Base-by-base conservation (phyloP, 1,140 invertebrate genomes). In the Cotesia typhae region DNA sequence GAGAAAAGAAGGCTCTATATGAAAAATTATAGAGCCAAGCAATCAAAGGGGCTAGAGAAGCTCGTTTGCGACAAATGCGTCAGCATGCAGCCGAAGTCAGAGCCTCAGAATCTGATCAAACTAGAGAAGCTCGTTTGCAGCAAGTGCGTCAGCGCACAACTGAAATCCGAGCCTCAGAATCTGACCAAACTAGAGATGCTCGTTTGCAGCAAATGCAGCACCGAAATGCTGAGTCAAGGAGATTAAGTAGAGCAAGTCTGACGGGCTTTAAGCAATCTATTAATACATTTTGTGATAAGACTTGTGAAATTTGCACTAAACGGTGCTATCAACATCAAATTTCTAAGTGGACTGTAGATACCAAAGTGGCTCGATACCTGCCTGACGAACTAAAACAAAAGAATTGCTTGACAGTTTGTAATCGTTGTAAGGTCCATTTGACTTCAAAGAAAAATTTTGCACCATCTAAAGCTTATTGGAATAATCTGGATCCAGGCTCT, bases 391-490 rank as follows among this genome's bases (percentile, higher is more conserved):
- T 68, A 41, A 53, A 1, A 7, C 17, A 55, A 6, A 55, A 57
- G 3, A 28, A 53, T 55, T 1, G 12, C 1, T 57, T 68, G 4
- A 0, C 59, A 0, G 6, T 68, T 52, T 57, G 67, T 37, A 5
- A 55, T 3, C 67, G 67, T 0, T 68, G 67, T 2, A 68, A 68
- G 1, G 35, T 0, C 0, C 67, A 68, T 57, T n/a, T 57, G 20
- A 57, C 0, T 35, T 47, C n/a, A 1, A 28, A n/a, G 53, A 68
- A 68, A 3, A 35, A 1, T 1, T 0, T 57, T 4, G 20, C 35
- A 12, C 67, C 67, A 37, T 60, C 55, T n/a, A 70, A 60, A 4
- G 0, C 67, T 4, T 70, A 70, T 17, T 70, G 37, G 67, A 70
- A 70, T n/a, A 70, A 55, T 28, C 41, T 60, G 36, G 28, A 38